phyloP scores from a whole-genome alignment of 2,888 invertebrate genomes.

The Erebia epiphron region DNA sequence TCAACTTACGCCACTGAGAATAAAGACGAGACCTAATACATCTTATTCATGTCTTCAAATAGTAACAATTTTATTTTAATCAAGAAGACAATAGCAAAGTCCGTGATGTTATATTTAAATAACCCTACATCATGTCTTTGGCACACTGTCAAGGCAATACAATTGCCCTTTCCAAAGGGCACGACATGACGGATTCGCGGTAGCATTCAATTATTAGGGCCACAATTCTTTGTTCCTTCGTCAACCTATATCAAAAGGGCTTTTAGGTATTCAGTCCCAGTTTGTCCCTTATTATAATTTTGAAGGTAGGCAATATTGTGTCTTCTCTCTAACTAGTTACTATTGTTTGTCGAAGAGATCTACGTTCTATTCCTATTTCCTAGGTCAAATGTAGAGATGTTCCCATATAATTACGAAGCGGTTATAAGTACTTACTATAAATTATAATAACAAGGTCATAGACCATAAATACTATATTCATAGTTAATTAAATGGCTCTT shows the following conservation, averaged over 20 bases:
- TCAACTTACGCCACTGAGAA: too few relatives aligned
- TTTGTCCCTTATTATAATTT: not conserved
- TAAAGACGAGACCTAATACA: too few relatives aligned
- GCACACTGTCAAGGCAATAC: constrained; percentile 25
- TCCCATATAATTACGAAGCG: too few relatives aligned
- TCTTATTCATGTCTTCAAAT: not conserved
- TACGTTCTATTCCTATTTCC: too few relatives aligned
- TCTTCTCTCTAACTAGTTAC: too few relatives aligned
- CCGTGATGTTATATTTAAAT: constrained; percentile 6
- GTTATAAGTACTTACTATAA: too few relatives aligned
- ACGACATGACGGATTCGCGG: constrained; percentile 7
- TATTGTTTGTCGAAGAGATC: too few relatives aligned
- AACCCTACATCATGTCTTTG: constrained; percentile 19
- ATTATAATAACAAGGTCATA: too few relatives aligned
- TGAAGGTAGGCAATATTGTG: not conserved
- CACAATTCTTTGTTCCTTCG: not conserved
- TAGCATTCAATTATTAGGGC: constrained; percentile 16
- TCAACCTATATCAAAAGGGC: constrained; percentile 8
- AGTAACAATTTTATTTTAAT: not conserved
- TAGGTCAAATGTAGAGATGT: too few relatives aligned
- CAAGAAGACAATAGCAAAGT: not conserved
- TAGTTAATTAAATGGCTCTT: too few relatives aligned
- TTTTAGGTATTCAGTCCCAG: not conserved
- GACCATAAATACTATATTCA: too few relatives aligned
- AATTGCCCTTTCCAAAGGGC: constrained; percentile 24